Base-by-base conservation (phyloP, 2,888 invertebrate species). In the Psylliodes chrysocephalus region DNA sequence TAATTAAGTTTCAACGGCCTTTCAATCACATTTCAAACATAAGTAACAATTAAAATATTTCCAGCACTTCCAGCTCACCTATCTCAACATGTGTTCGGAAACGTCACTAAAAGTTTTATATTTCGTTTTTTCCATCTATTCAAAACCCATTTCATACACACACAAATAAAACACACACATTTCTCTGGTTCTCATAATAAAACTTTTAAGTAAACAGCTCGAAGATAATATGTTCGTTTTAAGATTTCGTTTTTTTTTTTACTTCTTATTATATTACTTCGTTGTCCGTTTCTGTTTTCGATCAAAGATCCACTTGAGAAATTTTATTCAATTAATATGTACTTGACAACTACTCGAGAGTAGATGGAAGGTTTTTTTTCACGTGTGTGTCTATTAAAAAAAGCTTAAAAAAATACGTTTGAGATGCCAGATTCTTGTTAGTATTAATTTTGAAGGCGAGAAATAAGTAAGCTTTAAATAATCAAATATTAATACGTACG, bases 111-210 rank as follows among this genome's bases (percentile, higher is more conserved):
- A 42, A 42, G 57, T 59, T 59, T 59, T 59, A 40, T 59, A 59
- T 59, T 59, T 59, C 15, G 46, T 57, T 57, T 56, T 49, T 47
- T n/a, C 33, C 49, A 22, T 47, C 59, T 40, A 59, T 49, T 49
- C 59, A 55, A 55, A 44, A n/a, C 14, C 42, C 17, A 42, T 18
- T 18, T 2, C 35, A 35, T 47, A 55, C 3, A 40, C 38, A 40
- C 15, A 40, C 3, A 22, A 22, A 22, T 22, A n/a, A 51, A n/a
- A 38, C 38, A 51, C 8, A 42, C 42, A 42, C 12, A 42, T 69
- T 65, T 69, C 69, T 69, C 65, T 59, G 52, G 69, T 69, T 69
- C 69, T 61, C 69, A 69, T 64, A 69, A 67, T 66, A 65, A 69
- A 69, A 64, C 63, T 63, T 69, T 66, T 64, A 69, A 67, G 64